phyloP scores from a whole-genome alignment of 2,113 vertebrate genomes.

The Macrotus californicus region DNA sequence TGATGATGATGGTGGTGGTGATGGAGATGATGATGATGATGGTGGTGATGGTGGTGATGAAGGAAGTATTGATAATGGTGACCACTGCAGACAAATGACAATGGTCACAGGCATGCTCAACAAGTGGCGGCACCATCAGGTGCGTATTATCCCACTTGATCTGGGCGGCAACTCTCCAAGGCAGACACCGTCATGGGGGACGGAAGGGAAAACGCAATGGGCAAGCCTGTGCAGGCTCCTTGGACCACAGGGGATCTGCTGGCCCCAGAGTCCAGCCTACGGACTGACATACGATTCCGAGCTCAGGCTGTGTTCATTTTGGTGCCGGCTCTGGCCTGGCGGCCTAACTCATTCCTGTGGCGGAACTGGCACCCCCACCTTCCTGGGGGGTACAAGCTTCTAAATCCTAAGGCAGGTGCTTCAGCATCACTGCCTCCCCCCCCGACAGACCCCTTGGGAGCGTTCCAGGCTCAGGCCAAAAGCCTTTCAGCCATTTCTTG shows the following conservation, averaged over 20 bases:
- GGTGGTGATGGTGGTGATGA: fast-evolving
- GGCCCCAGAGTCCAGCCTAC: not conserved
- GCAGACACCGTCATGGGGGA: not conserved
- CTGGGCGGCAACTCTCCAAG: not conserved
- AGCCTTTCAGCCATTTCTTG: not conserved
- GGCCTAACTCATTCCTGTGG: not conserved
- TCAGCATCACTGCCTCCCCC: not conserved
- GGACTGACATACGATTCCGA: fast-evolving
- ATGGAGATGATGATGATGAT: fast-evolving
- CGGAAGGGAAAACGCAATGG: not conserved
- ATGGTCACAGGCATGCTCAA: not conserved
- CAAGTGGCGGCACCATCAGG: no score
- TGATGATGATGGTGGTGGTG: fast-evolving
- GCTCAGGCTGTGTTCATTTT: no score
- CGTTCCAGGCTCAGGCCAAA: not conserved
- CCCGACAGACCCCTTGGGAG: fast-evolving
- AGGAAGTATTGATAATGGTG: fast-evolving
- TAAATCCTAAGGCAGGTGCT: not conserved
- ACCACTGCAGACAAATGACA: fast-evolving
- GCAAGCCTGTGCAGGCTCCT: no score
- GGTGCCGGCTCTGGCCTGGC: not conserved
- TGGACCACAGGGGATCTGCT: fast-evolving
- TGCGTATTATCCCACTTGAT: no score
- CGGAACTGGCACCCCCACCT: not conserved
- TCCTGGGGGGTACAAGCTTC: not conserved